Percentiles rank a stretch among this genome's conserved stretches.
Conservation (phyloP, 2,113 vertebrate genomes). For the Paedocypris sp. region DNA sequence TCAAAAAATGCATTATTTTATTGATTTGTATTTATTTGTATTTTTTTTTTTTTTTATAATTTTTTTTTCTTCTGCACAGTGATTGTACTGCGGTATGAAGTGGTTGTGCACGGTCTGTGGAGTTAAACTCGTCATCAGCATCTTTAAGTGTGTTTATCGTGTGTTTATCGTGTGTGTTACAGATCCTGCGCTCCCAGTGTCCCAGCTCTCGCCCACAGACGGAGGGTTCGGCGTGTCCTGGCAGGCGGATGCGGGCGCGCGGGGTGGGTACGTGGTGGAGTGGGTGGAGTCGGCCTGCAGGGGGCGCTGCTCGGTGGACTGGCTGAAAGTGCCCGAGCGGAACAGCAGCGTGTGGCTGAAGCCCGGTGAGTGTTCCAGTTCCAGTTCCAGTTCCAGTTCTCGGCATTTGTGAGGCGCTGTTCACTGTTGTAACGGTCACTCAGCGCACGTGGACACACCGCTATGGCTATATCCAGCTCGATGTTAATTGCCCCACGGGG, state of each 20-base stretch:
- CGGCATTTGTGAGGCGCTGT: too few species aligned
- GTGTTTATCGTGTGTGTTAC: background rate
- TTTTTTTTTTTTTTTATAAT: too few species aligned
- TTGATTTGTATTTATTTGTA: too few species aligned
- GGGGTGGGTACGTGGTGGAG: slow-evolving; percentile 51
- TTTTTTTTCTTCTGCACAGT: too few species aligned
- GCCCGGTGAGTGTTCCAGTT: slow-evolving; percentile 42
- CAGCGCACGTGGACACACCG: too few species aligned
- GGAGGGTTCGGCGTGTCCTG: slow-evolving; percentile 48
- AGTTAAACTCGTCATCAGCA: too few species aligned
- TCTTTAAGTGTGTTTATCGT: background rate
- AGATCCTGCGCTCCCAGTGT: slow-evolving; percentile 37
- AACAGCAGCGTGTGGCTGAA: slow-evolving; percentile 43
- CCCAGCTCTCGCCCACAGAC: slow-evolving; percentile 18
- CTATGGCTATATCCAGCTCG: too few species aligned
- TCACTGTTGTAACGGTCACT: too few species aligned
- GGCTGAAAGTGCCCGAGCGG: slow-evolving; percentile 44
- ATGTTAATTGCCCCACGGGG: too few species aligned
- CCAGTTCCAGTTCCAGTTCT: background rate
- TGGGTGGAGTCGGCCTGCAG: slow-evolving; percentile 47
- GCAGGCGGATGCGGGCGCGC: slow-evolving; percentile 37
- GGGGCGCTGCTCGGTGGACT: slow-evolving; percentile 47
- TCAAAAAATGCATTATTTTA: too few species aligned
- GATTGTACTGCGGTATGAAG: too few species aligned
- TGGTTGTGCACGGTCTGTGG: too few species aligned